These are phyloP conservation scores for Burhinus oedicnemus DNA, from an alignment of 2,113 vertebrate species.

Conservation along the genomic window DNA sequence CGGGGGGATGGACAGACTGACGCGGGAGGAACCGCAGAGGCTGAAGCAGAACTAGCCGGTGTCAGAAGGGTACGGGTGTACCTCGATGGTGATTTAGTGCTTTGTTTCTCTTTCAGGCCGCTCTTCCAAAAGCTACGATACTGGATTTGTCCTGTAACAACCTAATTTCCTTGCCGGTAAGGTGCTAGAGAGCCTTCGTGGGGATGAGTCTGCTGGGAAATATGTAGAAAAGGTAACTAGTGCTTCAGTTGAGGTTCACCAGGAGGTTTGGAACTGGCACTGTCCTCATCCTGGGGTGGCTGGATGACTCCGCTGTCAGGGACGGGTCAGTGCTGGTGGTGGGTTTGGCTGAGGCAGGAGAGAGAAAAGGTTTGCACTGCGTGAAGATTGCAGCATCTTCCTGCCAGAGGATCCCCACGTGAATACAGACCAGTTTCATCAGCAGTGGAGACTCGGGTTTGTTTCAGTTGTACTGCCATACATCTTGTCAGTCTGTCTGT, in stretches of 20 bases:
- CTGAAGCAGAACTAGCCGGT: background rate
- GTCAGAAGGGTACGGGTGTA: background rate
- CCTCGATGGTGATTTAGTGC: background rate
- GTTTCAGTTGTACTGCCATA: background rate
- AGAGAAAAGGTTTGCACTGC: background rate
- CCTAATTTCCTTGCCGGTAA: constrained; percentile 88
- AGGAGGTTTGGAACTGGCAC: background rate
- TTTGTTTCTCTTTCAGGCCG: constrained; percentile 77
- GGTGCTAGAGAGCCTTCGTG: background rate
- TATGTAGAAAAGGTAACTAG: background rate
- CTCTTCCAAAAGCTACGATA: constrained; percentile 89
- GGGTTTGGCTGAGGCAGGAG: background rate
- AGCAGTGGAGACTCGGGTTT: background rate
- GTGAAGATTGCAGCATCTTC: background rate
- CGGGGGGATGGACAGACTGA: background rate
- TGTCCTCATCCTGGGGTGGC: background rate
- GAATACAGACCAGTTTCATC: background rate
- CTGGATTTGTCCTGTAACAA: constrained; percentile 97
- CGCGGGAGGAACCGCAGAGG: background rate
- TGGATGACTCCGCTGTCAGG: background rate
- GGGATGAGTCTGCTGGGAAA: background rate
- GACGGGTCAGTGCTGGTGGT: background rate
- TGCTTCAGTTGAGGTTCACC: background rate
- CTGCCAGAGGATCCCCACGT: background rate
- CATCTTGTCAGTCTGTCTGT: background rate